These are phyloP conservation scores for Scalopus aquaticus DNA, from an alignment of 2,113 vertebrate species.

Conservation along the genomic window DNA sequence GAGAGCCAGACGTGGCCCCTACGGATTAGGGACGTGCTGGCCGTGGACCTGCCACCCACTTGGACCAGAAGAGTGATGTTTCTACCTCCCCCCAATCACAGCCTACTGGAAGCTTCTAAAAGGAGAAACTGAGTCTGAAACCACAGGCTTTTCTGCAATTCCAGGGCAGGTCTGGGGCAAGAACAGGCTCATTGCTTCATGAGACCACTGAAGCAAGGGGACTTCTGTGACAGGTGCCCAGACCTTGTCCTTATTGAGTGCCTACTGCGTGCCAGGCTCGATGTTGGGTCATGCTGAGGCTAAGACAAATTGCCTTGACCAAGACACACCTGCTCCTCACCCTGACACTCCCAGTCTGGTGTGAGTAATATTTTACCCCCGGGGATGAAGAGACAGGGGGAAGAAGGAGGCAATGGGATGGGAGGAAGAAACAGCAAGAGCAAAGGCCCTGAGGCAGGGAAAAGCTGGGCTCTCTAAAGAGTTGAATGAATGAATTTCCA, in stretches of 20 bases:
- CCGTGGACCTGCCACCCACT: too few relatives aligned
- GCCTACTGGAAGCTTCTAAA: background rate
- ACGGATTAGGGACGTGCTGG: accelerated
- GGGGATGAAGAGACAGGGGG: background rate
- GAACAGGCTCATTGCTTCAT: background rate
- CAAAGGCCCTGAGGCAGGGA: background rate
- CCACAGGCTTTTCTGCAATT: too few relatives aligned
- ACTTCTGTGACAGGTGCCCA: accelerated
- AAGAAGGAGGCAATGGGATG: background rate
- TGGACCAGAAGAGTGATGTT: too few relatives aligned
- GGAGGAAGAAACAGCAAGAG: too few relatives aligned
- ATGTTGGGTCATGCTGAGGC: too few relatives aligned
- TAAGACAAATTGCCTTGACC: background rate
- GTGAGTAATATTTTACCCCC: background rate
- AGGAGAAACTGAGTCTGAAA: background rate
- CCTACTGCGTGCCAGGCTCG: background rate
- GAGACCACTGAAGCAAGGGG: background rate
- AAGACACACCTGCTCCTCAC: background rate
- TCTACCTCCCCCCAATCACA: too few relatives aligned
- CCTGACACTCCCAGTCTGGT: background rate
- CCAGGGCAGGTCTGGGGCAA: background rate
- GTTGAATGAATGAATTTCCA: background rate
- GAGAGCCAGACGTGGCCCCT: background rate
- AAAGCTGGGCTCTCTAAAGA: background rate
- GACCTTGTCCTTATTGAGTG: background rate